A percentile compares a stretch with the other conserved stretches of the same genome.
These are phyloP conservation scores for Cryptus viduatorius DNA, from an alignment of 2,888 invertebrate species.

Conservation along the genomic window DNA sequence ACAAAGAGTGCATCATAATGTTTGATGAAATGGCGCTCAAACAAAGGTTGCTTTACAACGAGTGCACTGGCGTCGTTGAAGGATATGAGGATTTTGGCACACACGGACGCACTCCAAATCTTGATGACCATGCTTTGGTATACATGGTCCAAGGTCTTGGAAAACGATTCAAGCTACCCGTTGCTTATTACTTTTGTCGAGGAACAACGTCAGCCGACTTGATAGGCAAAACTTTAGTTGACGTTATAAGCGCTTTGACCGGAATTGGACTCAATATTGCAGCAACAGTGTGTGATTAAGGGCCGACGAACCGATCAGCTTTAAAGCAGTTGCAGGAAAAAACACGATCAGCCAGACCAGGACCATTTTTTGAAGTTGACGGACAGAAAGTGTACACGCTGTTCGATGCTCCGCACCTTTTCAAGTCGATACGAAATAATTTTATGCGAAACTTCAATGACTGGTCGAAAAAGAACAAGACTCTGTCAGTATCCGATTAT, in stretches of 20 bases:
- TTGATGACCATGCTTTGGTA: slow-evolving; percentile 33
- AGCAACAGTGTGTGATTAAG: slow-evolving; percentile 21
- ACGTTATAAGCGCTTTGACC: slow-evolving; percentile 20
- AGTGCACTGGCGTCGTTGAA: slow-evolving; percentile 44
- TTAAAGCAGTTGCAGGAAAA: not conserved
- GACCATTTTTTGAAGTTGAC: slow-evolving; percentile 26
- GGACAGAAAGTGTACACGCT: slow-evolving; percentile 29
- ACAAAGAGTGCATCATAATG: slow-evolving; percentile 67
- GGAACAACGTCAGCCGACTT: not conserved
- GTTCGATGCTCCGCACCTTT: slow-evolving; percentile 25
- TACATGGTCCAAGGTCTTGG: slow-evolving; percentile 15
- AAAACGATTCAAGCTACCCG: not conserved
- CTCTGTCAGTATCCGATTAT: not conserved
- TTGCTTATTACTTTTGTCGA: slow-evolving; percentile 17
- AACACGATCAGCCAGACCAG: not conserved
- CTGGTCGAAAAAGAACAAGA: not conserved
- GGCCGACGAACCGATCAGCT: not conserved
- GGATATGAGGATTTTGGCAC: slow-evolving; percentile 71
- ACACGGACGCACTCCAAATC: not conserved
- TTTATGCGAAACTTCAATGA: slow-evolving; percentile 25
- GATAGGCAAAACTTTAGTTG: not conserved
- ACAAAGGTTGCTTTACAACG: slow-evolving; percentile 66
- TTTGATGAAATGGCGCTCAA: slow-evolving; percentile 72
- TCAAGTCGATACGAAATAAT: slow-evolving; percentile 45
- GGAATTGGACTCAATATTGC: slow-evolving; percentile 12